These are phyloP conservation scores for Chelonus formosanus DNA, from an alignment of 2,888 invertebrate genomes.

Conservation along the genomic window DNA sequence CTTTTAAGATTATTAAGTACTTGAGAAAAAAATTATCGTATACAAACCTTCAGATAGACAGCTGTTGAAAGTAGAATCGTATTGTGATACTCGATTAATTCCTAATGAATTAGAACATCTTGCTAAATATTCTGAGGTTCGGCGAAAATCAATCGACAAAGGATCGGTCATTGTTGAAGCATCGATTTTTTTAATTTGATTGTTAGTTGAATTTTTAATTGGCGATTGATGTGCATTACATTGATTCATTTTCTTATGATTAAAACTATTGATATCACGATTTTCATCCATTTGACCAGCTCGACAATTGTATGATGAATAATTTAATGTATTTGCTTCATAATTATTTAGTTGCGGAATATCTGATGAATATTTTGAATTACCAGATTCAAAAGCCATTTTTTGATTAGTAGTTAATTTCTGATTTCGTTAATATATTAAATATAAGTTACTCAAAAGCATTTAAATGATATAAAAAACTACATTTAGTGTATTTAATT, in stretches of 20 bases:
- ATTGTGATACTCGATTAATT: constrained; percentile 43
- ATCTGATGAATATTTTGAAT: constrained; percentile 54
- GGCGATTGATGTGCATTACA: constrained; percentile 46
- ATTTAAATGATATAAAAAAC: no score
- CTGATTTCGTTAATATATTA: no score
- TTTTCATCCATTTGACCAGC: constrained; percentile 57
- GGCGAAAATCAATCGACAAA: constrained; percentile 59
- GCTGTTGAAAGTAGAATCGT: not conserved
- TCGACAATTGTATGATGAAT: constrained; percentile 22
- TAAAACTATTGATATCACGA: constrained; percentile 58
- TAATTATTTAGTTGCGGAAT: constrained; percentile 36
- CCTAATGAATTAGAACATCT: constrained; percentile 59
- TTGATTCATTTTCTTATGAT: constrained; percentile 55
- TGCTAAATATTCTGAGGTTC: constrained; percentile 61
- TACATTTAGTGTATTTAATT: no score
- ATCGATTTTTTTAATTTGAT: constrained; percentile 56
- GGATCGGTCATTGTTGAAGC: constrained; percentile 63
- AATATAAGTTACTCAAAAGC: no score
- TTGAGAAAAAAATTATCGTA: no score
- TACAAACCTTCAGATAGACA: not conserved
- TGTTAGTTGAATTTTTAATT: constrained; percentile 36
- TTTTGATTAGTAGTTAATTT: constrained; percentile 26
- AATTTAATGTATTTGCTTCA: not conserved
- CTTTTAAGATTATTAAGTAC: no score
- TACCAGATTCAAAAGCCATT: constrained; percentile 59